A percentile compares a stretch with the other conserved stretches of the same genome.
phyloP scores from a whole-genome alignment of 1,140 invertebrate species.

The Caenorhabditis briggsae region DNA sequence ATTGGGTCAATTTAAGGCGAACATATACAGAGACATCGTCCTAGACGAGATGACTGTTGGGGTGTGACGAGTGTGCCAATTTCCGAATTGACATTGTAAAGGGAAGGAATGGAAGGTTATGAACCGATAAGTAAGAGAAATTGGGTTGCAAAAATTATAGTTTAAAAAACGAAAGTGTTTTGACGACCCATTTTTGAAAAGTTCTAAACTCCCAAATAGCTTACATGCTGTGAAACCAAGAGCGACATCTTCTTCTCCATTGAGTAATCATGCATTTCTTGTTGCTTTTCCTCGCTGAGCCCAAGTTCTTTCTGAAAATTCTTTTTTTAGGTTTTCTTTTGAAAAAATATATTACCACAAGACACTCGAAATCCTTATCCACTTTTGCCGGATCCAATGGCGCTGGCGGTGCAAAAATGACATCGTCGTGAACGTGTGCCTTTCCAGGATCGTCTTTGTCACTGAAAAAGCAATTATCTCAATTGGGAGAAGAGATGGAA shows the following conservation, averaged over 20 bases:
- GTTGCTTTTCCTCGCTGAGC: constrained; percentile 68
- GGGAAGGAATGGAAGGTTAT: not conserved
- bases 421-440: constrained; percentile 22
- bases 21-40: not conserved
- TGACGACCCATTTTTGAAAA: constrained; percentile 15
- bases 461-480: not conserved
- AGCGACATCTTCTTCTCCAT: constrained; percentile 69
- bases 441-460: constrained; percentile 54
- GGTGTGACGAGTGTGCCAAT: constrained; percentile 36
- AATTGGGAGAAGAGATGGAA: no score
- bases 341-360: not conserved
- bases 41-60: constrained; percentile 1
- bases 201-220: constrained; percentile 59
- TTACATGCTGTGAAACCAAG: constrained; percentile 57
- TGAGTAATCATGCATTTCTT: constrained; percentile 67
- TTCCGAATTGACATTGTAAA: constrained; percentile 9
- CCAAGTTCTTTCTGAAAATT: constrained; percentile 71
- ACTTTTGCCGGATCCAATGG: constrained; percentile 23
- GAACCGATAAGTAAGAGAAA: not conserved
- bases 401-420: constrained; percentile 21
- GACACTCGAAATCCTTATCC: constrained; percentile 37
- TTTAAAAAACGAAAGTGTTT: not conserved
- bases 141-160: not conserved
- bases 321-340: not conserved
- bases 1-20: constrained; percentile 14